Conservation (phyloP, 2,888 invertebrate genomes). For the Lepidocyrtinus sp. region DNA sequence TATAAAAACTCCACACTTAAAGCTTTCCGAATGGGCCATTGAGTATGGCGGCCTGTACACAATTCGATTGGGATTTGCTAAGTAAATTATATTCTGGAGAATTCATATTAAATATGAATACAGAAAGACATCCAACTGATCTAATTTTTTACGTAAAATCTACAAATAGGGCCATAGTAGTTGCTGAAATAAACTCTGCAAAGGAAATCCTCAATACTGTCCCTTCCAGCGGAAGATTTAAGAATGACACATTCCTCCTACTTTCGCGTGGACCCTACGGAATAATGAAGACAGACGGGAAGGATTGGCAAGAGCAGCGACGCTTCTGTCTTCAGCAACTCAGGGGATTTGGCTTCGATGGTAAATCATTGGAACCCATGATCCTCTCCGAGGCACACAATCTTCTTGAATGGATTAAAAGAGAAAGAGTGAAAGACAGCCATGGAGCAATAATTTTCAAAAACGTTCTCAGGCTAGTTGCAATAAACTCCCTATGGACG, state of each 20-base stretch:
- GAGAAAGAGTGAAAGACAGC: not conserved
- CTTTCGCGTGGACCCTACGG: not conserved
- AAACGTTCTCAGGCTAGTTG: conserved; percentile 19
- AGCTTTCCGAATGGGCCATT: conserved; percentile 24
- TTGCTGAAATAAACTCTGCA: not conserved
- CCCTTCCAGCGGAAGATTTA: conserved; percentile 27
- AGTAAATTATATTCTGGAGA: conserved; percentile 1
- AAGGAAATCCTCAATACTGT: not conserved
- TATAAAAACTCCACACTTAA: conserved; percentile 6
- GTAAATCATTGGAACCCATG: not conserved
- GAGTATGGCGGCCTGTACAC: conserved; percentile 23
- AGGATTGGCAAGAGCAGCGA: not conserved
- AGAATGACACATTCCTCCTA: conserved; percentile 19
- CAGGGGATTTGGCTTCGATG: not conserved
- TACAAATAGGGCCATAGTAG: not conserved
- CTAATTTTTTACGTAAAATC: not conserved
- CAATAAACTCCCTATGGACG: conserved; percentile 60
- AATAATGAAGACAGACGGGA: conserved; percentile 15
- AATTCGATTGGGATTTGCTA: not conserved
- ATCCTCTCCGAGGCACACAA: not conserved
- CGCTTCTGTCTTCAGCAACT: not conserved
- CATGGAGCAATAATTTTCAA: not conserved
- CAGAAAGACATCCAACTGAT: not conserved
- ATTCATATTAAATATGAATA: not conserved
- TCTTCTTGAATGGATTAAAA: not conserved